A percentile compares a stretch with the other conserved stretches of the same genome.
Evolutionary conservation across 2,113 vertebrate species (phyloP).

Genomic region (Onychostruthus taczanowskii): DNA sequence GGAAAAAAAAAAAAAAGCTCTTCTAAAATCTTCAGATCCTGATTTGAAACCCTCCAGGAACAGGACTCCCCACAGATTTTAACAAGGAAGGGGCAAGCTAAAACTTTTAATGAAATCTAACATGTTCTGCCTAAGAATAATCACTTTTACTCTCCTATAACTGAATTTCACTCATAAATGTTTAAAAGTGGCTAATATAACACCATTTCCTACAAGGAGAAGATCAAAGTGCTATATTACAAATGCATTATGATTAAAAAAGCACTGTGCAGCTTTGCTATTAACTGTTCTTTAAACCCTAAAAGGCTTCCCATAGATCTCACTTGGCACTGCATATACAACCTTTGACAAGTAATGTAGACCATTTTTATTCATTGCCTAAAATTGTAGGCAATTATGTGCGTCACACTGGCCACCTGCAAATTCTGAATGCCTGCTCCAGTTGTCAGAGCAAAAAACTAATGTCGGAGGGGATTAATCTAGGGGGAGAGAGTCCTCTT

Average conservation of each 20-base stretch:
- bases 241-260: slow-evolving; percentile 94
- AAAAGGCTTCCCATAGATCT: slow-evolving; percentile 99
- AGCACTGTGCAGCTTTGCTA: slow-evolving; percentile 93
- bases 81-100: slow-evolving; percentile 82
- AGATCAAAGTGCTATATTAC: slow-evolving; percentile 90
- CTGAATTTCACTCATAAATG: slow-evolving; percentile 86
- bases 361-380: slow-evolving; percentile 99
- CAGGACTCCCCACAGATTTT: slow-evolving; percentile 80
- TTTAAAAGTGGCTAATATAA: slow-evolving; percentile 89
- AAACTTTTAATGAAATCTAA: slow-evolving; percentile 88
- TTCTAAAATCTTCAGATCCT: slow-evolving; percentile 76
- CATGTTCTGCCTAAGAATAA: slow-evolving; percentile 83
- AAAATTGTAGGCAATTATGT: slow-evolving; percentile 99
- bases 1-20: slow-evolving; percentile 65
- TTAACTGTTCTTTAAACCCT: slow-evolving; percentile 96
- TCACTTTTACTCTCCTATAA: slow-evolving; percentile 86
- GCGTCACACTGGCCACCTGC: slow-evolving; percentile 99
- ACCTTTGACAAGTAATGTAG: slow-evolving; percentile 99
- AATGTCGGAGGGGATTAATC: slow-evolving; percentile 86
- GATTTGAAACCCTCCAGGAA: slow-evolving; percentile 80
- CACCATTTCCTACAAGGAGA: slow-evolving; percentile 86
- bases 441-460: slow-evolving; percentile 90
- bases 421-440: slow-evolving; percentile 98
- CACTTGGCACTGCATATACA: slow-evolving; percentile 97
- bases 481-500: slow-evolving; percentile 88